These are phyloP conservation scores for Austrolebias charrua DNA, from an alignment of 2,797 vertebrate species.

Conservation along the genomic window DNA sequence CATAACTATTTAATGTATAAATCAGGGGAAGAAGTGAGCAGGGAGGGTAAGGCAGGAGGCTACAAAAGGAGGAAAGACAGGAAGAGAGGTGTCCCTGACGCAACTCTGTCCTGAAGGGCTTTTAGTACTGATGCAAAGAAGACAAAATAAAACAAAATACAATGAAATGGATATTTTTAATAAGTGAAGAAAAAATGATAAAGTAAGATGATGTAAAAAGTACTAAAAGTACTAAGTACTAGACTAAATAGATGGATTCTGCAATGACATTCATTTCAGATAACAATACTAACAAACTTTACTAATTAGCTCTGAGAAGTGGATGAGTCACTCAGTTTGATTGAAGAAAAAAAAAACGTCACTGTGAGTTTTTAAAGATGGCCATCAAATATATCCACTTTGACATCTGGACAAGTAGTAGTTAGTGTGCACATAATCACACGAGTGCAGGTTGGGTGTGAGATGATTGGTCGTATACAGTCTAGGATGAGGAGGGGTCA, in stretches of 20 bases:
- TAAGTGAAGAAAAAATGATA: conserved; percentile 14
- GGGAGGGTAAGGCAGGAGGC: conserved; percentile 35
- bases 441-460: conserved; percentile 42
- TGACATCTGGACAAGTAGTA: conserved; percentile 72
- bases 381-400: conserved; percentile 49
- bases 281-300: conserved; percentile 1
- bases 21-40: conserved; percentile 67
- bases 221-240: not conserved
- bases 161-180: not conserved
- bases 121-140: conserved; percentile 33
- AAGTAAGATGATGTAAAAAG: conserved; percentile 5
- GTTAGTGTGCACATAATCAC: conserved; percentile 55
- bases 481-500: conserved; percentile 53
- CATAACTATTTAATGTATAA: conserved; percentile 83
- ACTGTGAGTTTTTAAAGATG: conserved; percentile 38
- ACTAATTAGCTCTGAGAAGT: not conserved
- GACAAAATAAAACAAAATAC: conserved; percentile 1
- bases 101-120: conserved; percentile 55
- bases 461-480: conserved; percentile 61
- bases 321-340: conserved; percentile 6
- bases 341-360: conserved; percentile 13
- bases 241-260: conserved; percentile 12
- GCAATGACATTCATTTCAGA: conserved; percentile 1
- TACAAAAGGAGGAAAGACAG: conserved; percentile 41
- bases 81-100: conserved; percentile 38